Percentiles rank a stretch among this genome's conserved stretches.
Evolutionary conservation across 2,797 vertebrate genomes (phyloP).

Genomic region (Sphaeramia orbicularis): DNA sequence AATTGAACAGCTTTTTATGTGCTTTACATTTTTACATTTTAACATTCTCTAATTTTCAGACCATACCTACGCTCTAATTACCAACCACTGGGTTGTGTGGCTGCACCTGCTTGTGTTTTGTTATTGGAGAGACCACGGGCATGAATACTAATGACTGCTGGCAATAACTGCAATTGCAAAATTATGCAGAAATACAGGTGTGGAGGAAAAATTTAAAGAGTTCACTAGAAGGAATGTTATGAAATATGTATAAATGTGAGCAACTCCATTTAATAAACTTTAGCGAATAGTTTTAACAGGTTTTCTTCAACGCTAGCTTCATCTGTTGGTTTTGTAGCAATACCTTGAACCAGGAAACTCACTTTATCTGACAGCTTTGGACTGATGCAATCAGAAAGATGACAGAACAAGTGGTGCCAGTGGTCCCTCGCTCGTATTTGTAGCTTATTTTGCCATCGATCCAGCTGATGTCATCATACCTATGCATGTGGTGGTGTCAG

Average conservation of each 20-base stretch:
- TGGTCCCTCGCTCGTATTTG: no score
- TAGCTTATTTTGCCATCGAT: no score
- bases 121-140: conserved; percentile 9
- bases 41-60: conserved; percentile 24
- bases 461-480: no score
- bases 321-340: conserved; percentile 13
- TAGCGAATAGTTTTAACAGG: conserved; percentile 30
- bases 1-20: neutral
- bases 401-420: no score
- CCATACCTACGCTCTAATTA: conserved; percentile 14
- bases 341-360: conserved; percentile 24
- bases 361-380: conserved; percentile 23
- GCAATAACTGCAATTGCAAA: conserved; percentile 30
- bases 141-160: conserved; percentile 41
- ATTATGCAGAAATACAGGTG: conserved; percentile 46
- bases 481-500: no score
- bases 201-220: conserved; percentile 29
- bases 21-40: neutral
- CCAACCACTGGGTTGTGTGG: conserved; percentile 2
- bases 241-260: conserved; percentile 8
- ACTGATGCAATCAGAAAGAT: conserved; percentile 16
- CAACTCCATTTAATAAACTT: conserved; percentile 39
- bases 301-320: conserved; percentile 13
- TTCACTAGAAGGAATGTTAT: conserved; percentile 40
- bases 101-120: conserved; percentile 36